Base-by-base conservation (phyloP, 2,888 invertebrate species). In the Hypolimnas misippus region DNA sequence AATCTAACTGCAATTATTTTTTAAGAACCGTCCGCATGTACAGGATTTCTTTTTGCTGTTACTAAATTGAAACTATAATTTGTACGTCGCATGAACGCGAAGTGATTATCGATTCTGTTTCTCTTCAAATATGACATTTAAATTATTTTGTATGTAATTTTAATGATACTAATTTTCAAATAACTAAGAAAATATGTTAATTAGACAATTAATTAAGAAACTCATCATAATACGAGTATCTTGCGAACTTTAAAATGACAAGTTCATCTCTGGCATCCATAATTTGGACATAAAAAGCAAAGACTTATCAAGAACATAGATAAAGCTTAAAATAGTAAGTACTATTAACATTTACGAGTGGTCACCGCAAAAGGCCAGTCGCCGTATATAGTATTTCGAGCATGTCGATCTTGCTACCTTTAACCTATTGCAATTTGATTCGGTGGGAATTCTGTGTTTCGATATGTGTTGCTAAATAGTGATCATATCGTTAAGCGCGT, bases 281-380 rank as follows among this genome's bases (percentile, higher is more conserved):
- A n/a, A 4, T 8, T 1, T 21, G 21, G 10, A 14, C 21, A n/a
- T n/a, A 6, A 46, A 46, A 46, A n/a, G 21, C 42, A 16, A 17
- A 16, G 14, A 58, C 31, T 29, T n/a, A 25, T 46, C 25, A 17
- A 59, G 31, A 54, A 33, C n/a, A 33, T 50, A 62, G 31, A 25
- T 25, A 61, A 53, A 38, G n/a, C 12, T 61, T 50, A 49, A 44
- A 54, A 46, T 64, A 31, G 64, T 64, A 21, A 38, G 55, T 42
- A 38, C 44, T 49, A 38, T 49, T 59, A 63, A 63, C 64, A 64
- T 64, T 66, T 63, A 19, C 25, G n/a, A 46, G 58, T 66, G 57
- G 63, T 50, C 63, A 57, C 46, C 57, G 31, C 31, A 21, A 63
- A 63, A 63, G 63, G 63, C 53, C 63, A 63, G 14, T 56, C 54